Conservation (phyloP, 2,113 vertebrate genomes). For the Formicarius rufipectus region DNA sequence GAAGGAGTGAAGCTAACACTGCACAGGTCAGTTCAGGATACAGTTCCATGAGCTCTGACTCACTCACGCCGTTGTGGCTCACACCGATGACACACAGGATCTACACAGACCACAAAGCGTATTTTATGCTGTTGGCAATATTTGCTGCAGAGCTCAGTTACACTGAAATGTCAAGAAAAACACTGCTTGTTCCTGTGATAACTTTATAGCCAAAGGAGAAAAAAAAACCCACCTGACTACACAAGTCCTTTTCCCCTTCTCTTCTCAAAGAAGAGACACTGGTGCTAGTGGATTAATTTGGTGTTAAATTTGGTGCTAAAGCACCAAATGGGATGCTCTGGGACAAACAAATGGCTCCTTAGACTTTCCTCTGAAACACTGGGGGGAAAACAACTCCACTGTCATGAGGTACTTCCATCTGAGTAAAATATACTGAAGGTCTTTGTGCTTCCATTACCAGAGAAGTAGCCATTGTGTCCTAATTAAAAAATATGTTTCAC, state of each 20-base stretch:
- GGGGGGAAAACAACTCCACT: background rate
- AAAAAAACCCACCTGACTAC: background rate
- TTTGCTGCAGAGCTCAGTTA: background rate
- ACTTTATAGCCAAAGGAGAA: background rate
- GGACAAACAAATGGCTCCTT: background rate
- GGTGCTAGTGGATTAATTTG: background rate
- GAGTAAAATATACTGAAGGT: background rate
- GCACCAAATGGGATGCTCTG: background rate
- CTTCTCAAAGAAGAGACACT: background rate
- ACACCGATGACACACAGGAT: conserved; percentile 87
- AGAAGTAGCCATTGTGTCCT: background rate
- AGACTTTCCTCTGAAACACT: background rate
- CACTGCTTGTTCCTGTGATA: background rate
- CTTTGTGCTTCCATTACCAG: background rate
- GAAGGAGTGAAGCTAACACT: conserved; percentile 79
- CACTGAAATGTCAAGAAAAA: background rate
- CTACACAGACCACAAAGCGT: conserved; percentile 62
- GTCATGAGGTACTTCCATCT: background rate
- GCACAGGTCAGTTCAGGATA: conserved; percentile 83
- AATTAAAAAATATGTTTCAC: background rate
- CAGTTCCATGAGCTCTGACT: conserved; percentile 90
- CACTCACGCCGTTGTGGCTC: conserved; percentile 94
- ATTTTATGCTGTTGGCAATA: background rate
- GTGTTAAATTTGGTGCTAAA: no score
- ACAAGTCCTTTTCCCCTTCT: background rate